phyloP scores from a whole-genome alignment of 1,140 invertebrate species.

The Drosophila orena region DNA sequence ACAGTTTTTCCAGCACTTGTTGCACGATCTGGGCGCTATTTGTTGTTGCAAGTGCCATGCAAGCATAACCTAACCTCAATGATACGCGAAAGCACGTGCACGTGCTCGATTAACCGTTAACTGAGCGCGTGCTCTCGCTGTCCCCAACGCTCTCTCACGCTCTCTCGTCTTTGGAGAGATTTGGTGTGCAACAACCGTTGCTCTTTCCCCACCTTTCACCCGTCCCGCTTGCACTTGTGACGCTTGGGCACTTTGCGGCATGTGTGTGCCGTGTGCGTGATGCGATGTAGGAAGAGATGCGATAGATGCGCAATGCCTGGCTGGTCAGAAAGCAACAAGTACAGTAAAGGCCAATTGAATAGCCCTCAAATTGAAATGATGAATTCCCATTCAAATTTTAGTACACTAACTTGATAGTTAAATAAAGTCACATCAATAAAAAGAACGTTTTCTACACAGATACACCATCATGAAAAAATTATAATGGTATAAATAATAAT shows the following conservation, averaged over 20 bases:
- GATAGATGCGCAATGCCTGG: conserved; percentile 26
- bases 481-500: no score
- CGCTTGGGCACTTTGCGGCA: conserved; percentile 2
- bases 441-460: no score
- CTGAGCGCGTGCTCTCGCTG: conserved; percentile 17
- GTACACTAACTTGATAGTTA: no score
- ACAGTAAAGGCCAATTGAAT: neutral
- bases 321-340: conserved; percentile 47
- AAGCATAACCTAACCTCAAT: conserved; percentile 27
- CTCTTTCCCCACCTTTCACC: conserved; percentile 2
- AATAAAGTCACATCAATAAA: no score
- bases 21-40: neutral
- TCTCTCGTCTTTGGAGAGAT: neutral
- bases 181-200: conserved; percentile 12
- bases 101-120: conserved; percentile 46
- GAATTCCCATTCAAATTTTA: no score
- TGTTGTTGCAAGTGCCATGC: conserved; percentile 8
- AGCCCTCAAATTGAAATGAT: neutral
- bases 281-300: conserved; percentile 50
- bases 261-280: conserved; percentile 75
- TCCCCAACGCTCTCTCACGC: neutral
- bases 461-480: no score
- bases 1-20: conserved; percentile 7
- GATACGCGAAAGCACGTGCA: conserved; percentile 24
- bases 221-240: conserved; percentile 1